A percentile compares a stretch with the other conserved stretches of the same genome.
Conservation (phyloP, 2,888 invertebrate species). For the Melolontha melolontha region DNA sequence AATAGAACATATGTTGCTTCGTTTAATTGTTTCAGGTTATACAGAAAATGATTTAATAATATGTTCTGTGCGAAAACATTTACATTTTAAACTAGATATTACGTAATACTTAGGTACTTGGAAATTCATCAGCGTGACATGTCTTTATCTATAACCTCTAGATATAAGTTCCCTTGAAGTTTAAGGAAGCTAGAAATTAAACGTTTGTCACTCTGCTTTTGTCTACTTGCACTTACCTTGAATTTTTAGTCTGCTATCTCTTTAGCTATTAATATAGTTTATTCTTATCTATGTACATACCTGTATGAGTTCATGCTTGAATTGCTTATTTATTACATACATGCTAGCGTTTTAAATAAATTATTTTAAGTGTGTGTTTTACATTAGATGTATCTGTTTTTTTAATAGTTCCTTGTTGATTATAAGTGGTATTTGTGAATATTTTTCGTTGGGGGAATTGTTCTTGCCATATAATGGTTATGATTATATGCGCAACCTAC, state of each 20-base stretch:
- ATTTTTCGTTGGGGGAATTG: no score
- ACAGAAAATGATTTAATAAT: conserved; percentile 52
- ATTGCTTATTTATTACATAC: conserved; percentile 23
- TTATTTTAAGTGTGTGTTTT: no score
- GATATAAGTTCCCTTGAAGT: conserved; percentile 25
- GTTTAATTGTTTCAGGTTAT: conserved; percentile 30
- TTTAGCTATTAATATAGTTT: conserved; percentile 14
- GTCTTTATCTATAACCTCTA: conserved; percentile 35
- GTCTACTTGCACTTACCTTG: conserved; percentile 34
- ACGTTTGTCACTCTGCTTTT: conserved; percentile 19
- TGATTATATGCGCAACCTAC: no score
- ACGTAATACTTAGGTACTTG: conserved; percentile 44
- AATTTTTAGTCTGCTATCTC: conserved; percentile 47
- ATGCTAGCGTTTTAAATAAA: no score
- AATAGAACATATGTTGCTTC: conserved; percentile 8
- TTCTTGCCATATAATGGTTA: no score
- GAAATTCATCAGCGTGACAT: conserved; percentile 42
- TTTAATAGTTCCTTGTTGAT: no score
- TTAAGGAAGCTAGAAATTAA: conserved; percentile 35
- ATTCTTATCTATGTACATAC: conserved; percentile 35
- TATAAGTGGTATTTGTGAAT: no score
- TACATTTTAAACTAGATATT: conserved; percentile 52
- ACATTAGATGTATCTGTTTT: no score
- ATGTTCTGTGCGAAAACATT: conserved; percentile 52
- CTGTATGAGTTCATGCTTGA: conserved; percentile 49